Conservation (phyloP, 2,888 invertebrate genomes). For the Caenorhabditis sp. region DNA sequence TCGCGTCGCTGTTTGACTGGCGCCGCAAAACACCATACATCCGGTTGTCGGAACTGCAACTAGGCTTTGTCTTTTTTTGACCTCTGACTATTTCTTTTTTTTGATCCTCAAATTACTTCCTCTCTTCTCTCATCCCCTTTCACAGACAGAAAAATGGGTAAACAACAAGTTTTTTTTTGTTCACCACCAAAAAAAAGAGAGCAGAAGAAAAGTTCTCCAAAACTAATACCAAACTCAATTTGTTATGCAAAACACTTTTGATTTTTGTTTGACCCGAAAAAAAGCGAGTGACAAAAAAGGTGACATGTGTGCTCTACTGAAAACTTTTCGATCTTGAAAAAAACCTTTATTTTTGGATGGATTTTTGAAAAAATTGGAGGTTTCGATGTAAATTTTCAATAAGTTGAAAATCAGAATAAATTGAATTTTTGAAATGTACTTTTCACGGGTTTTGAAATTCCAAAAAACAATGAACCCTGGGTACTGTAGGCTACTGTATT, state of each 20-base stretch:
- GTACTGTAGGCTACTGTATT: too few relatives aligned
- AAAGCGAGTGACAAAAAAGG: too few relatives aligned
- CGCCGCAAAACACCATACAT: constrained; percentile 89
- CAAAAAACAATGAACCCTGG: too few relatives aligned
- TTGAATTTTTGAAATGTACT: too few relatives aligned
- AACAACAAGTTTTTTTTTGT: constrained; percentile 26
- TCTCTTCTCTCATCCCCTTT: too few relatives aligned
- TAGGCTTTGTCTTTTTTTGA: not conserved
- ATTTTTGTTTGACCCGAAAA: not conserved
- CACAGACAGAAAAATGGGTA: not conserved
- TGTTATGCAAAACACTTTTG: not conserved
- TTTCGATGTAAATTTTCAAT: too few relatives aligned
- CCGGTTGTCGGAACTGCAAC: constrained; percentile 81
- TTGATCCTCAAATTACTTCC: not conserved
- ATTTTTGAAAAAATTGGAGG: too few relatives aligned
- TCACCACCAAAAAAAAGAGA: constrained; percentile 77
- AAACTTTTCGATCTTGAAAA: too few relatives aligned
- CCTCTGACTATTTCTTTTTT: not conserved
- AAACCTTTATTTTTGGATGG: too few relatives aligned
- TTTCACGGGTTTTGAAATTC: too few relatives aligned
- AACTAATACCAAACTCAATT: not conserved
- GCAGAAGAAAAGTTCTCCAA: constrained; percentile 12
- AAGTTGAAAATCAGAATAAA: too few relatives aligned
- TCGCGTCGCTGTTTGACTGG: constrained; percentile 82
- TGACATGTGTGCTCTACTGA: too few relatives aligned